Percentiles rank a stretch among this genome's conserved stretches.
Evolutionary conservation across 1,140 invertebrate species (phyloP).

Genomic region (Panagrolaimus sp.): DNA sequence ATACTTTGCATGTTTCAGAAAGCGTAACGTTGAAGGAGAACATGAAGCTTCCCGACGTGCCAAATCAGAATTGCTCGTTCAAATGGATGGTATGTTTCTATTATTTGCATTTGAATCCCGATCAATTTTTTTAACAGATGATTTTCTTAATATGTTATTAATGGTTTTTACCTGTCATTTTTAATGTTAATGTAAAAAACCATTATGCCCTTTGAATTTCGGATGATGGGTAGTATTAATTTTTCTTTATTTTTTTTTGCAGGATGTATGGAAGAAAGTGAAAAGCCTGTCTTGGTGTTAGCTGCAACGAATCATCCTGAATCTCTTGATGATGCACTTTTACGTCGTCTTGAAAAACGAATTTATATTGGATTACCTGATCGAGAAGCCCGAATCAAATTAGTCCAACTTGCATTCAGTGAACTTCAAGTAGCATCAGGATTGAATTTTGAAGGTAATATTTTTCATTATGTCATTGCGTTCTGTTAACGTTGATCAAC

Average conservation of each 20-base stretch:
- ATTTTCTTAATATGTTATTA: too few relatives aligned
- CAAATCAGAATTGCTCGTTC: constrained; percentile 96
- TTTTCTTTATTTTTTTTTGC: too few relatives aligned
- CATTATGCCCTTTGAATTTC: too few relatives aligned
- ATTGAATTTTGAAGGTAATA: not conserved
- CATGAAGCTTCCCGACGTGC: constrained; percentile 97
- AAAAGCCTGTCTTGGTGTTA: constrained; percentile 93
- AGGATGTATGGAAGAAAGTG: constrained; percentile 27
- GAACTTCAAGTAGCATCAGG: constrained; percentile 40
- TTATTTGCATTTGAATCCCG: constrained; percentile 83
- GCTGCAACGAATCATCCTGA: constrained; percentile 99
- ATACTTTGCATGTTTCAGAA: constrained; percentile 99
- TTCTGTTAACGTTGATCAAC: too few relatives aligned
- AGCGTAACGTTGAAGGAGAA: constrained; percentile 94
- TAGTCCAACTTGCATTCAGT: constrained; percentile 33
- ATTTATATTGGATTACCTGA: constrained; percentile 99
- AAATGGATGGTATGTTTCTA: constrained; percentile 74
- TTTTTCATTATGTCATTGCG: too few relatives aligned
- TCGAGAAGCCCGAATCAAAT: constrained; percentile 77
- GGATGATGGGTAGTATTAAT: too few relatives aligned
- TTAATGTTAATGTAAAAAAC: too few relatives aligned
- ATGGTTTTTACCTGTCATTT: too few relatives aligned
- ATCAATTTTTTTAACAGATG: constrained; percentile 59
- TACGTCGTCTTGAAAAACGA: constrained; percentile 91
- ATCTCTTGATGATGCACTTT: constrained; percentile 91